phyloP scores from a whole-genome alignment of 2,797 vertebrate species.

The Avahi laniger region DNA sequence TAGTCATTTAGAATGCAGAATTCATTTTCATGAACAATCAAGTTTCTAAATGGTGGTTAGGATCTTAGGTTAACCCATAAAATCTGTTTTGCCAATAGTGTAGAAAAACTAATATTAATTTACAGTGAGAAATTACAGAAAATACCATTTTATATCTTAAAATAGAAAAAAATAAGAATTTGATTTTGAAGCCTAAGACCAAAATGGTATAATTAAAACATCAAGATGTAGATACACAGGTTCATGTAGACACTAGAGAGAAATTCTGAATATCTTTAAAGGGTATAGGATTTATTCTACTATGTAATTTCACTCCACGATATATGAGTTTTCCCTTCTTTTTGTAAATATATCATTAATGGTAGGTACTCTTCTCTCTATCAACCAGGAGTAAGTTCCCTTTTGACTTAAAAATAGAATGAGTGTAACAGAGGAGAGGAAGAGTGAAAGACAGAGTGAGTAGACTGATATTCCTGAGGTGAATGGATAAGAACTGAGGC shows the following conservation, averaged over 20 bases:
- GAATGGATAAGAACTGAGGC: not conserved
- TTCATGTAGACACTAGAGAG: not conserved
- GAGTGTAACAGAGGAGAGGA: not conserved
- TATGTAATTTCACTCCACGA: not conserved
- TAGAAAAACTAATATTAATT: conserved; percentile 23
- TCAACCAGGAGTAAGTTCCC: not conserved
- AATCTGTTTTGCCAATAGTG: not conserved
- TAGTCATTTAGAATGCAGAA: not conserved
- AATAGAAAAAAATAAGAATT: not conserved
- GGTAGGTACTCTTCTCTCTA: not conserved
- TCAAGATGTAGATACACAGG: not conserved
- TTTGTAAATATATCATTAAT: not conserved
- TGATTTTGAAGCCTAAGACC: not conserved
- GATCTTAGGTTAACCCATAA: not conserved
- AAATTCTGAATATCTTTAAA: conserved; percentile 9
- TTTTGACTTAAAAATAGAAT: conserved; percentile 15
- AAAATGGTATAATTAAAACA: not conserved
- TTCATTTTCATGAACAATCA: conserved; percentile 37
- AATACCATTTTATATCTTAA: conserved; percentile 31
- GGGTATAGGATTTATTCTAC: not conserved
- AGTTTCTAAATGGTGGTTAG: conserved; percentile 6
- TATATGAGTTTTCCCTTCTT: not conserved
- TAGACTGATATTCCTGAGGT: not conserved
- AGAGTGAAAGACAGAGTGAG: not conserved
- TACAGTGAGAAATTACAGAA: not conserved